These are phyloP conservation scores for Diogma glabrata DNA, from an alignment of 2,888 invertebrate genomes.

Conservation along the genomic window DNA sequence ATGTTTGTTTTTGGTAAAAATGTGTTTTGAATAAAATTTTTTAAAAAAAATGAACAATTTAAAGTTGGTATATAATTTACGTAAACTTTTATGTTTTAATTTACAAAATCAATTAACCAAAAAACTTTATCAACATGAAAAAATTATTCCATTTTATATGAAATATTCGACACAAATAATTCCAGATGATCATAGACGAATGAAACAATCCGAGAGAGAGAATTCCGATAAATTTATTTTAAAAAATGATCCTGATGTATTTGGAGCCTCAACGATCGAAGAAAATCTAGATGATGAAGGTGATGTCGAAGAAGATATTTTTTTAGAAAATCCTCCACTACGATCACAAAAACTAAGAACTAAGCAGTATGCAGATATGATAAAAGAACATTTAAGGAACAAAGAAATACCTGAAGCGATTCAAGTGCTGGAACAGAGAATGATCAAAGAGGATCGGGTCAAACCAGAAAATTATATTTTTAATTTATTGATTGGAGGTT, in stretches of 20 bases:
- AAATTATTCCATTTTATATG: too few relatives aligned
- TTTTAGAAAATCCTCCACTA: conserved; percentile 41
- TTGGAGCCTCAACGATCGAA: conserved; percentile 13
- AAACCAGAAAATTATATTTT: conserved; percentile 71
- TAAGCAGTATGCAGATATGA: conserved; percentile 57
- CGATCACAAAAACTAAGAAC: conserved; percentile 42
- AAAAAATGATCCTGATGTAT: conserved; percentile 17
- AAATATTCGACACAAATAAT: background rate
- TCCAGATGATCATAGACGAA: background rate
- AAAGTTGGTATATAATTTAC: too few relatives aligned
- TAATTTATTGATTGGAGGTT: conserved; percentile 70
- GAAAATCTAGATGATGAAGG: conserved; percentile 39
- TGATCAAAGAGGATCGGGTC: conserved; percentile 65
- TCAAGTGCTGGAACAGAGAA: conserved; percentile 61
- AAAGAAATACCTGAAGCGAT: conserved; percentile 65
- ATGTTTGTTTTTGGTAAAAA: too few relatives aligned
- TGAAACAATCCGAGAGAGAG: too few relatives aligned
- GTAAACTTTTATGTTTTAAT: too few relatives aligned
- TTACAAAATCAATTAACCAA: too few relatives aligned
- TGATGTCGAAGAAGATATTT: conserved; percentile 49
- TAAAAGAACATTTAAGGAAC: conserved; percentile 51
- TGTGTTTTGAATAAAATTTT: too few relatives aligned
- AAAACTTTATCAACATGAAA: too few relatives aligned
- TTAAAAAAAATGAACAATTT: too few relatives aligned
- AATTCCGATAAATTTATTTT: background rate